phyloP scores from a whole-genome alignment of 2,888 invertebrate genomes.

The Yponomeuta plumbellus region DNA sequence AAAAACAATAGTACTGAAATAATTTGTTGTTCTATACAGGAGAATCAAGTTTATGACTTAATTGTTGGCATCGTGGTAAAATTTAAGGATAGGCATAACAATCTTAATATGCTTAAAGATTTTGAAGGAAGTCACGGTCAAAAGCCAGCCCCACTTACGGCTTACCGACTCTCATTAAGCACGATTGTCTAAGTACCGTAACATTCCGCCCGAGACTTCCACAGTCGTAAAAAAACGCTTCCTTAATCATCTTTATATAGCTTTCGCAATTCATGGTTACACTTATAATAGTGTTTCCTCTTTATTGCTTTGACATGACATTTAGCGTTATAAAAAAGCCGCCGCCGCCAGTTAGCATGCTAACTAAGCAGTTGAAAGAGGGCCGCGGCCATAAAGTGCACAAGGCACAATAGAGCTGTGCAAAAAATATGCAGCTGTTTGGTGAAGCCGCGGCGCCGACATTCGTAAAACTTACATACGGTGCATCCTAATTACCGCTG shows the following conservation, averaged over 20 bases:
- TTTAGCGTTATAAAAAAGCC: constrained; percentile 69
- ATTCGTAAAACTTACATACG: constrained; percentile 43
- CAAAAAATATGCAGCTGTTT: constrained; percentile 66
- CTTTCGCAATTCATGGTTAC: constrained; percentile 17
- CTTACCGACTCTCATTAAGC: background rate
- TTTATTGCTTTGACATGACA: constrained; percentile 66
- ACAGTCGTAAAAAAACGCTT: constrained; percentile 13
- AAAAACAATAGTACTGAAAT: no score
- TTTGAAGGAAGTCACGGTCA: constrained; percentile 1
- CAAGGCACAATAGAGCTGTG: constrained; percentile 68
- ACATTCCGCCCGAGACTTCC: constrained; percentile 4
- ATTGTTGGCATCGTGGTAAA: no score
- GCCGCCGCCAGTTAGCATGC: constrained; percentile 68
- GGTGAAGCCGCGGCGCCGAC: constrained; percentile 54
- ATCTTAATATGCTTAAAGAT: background rate
- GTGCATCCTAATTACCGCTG: constrained; percentile 67
- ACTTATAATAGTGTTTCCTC: constrained; percentile 23
- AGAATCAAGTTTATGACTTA: no score
- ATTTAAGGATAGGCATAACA: no score
- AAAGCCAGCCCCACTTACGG: background rate
- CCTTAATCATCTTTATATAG: constrained; percentile 15
- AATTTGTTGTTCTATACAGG: no score
- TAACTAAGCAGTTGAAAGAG: constrained; percentile 64
- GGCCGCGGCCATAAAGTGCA: constrained; percentile 71
- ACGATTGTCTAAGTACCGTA: constrained; percentile 7